These are phyloP conservation scores for Drosophila parvula DNA, from an alignment of 1,140 invertebrate species.

Conservation along the genomic window DNA sequence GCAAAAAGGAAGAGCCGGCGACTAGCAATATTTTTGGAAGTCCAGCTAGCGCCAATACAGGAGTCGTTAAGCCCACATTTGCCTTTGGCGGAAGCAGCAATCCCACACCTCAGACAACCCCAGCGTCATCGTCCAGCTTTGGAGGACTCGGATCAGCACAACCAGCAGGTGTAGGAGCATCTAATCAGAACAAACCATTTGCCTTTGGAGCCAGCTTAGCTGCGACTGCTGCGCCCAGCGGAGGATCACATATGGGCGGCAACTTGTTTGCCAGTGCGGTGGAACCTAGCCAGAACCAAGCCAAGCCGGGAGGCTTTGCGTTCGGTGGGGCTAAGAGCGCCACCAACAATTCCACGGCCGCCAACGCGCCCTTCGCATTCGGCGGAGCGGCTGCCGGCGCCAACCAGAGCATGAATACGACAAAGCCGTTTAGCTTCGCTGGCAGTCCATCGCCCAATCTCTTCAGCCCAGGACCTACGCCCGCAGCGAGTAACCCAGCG, in stretches of 20 bases:
- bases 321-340: conserved; percentile 28
- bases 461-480: conserved; percentile 44
- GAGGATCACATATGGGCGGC: conserved; percentile 23
- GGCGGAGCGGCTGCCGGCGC: conserved; percentile 43
- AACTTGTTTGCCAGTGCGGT: conserved; percentile 62
- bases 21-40: conserved; percentile 19
- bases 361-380: conserved; percentile 54
- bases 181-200: conserved; percentile 57
- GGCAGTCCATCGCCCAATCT: conserved; percentile 21
- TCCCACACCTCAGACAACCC: background rate
- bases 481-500: conserved; percentile 21
- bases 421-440: conserved; percentile 62
- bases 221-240: conserved; percentile 10
- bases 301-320: conserved; percentile 45
- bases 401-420: conserved; percentile 38
- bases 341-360: conserved; percentile 13
- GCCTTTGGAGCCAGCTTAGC: conserved; percentile 41
- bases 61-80: conserved; percentile 17
- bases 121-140: conserved; percentile 10
- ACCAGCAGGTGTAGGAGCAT: background rate
- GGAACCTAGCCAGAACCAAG: conserved; percentile 39
- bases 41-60: conserved; percentile 7
- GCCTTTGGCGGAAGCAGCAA: conserved; percentile 17
- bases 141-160: conserved; percentile 48
- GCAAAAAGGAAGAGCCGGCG: conserved; percentile 19